Conservation (phyloP, 2,797 vertebrate genomes). For the Toxotes lorentzi region DNA sequence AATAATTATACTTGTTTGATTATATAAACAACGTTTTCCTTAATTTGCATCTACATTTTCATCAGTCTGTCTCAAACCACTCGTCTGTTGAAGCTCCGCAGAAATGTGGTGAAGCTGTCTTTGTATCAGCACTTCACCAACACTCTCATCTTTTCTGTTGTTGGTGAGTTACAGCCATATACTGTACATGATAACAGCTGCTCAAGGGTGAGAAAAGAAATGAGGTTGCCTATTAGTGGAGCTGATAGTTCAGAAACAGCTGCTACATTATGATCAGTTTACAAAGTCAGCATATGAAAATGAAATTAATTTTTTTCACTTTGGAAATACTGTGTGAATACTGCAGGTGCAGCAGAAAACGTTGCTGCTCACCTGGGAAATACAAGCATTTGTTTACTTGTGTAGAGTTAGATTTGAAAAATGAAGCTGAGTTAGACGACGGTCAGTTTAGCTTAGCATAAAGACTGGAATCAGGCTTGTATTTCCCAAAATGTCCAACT, state of each 20-base stretch:
- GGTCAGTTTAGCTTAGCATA: not conserved
- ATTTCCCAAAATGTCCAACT: not conserved
- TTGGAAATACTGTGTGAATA: not conserved
- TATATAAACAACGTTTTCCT: conserved; percentile 73
- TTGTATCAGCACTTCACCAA: conserved; percentile 97
- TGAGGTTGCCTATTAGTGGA: not conserved
- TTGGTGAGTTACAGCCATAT: conserved; percentile 85
- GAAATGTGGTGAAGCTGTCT: conserved; percentile 95
- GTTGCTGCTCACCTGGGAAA: not conserved
- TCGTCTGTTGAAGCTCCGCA: conserved; percentile 93
- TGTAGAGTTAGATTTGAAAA: not conserved
- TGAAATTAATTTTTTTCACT: not conserved
- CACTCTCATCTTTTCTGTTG: conserved; percentile 95
- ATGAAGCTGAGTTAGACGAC: not conserved
- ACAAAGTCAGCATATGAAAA: not conserved
- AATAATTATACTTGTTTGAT: not conserved
- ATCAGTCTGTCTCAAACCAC: conserved; percentile 98
- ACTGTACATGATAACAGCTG: not conserved
- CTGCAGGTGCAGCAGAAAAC: not conserved
- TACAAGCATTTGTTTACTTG: not conserved
- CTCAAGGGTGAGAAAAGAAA: not conserved
- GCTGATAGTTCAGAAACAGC: not conserved
- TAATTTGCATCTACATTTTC: conserved; percentile 91
- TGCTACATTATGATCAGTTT: not conserved
- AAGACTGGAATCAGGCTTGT: not conserved